These are phyloP conservation scores for Saccostrea echinata DNA, from an alignment of 1,140 invertebrate species.

Conservation along the genomic window DNA sequence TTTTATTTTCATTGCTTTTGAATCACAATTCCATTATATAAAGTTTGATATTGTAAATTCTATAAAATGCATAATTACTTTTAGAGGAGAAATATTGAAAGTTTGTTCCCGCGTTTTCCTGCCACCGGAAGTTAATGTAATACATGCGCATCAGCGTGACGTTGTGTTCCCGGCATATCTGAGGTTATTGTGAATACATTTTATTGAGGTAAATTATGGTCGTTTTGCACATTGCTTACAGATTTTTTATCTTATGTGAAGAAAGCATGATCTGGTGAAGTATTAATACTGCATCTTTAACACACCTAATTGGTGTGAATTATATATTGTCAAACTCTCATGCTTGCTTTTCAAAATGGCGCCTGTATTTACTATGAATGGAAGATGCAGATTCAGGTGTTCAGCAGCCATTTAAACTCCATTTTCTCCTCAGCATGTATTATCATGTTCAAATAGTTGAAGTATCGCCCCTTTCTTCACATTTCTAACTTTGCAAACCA, in stretches of 20 bases:
- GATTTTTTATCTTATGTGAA: not conserved
- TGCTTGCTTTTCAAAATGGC: conserved; percentile 33
- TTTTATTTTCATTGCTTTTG: too few relatives aligned
- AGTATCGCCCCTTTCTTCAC: too few relatives aligned
- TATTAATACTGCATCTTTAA: not conserved
- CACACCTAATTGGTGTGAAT: not conserved
- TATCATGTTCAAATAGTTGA: too few relatives aligned
- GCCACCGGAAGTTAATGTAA: not conserved
- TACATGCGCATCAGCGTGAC: conserved; percentile 6
- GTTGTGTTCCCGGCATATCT: conserved; percentile 32
- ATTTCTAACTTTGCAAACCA: too few relatives aligned
- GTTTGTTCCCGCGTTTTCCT: conserved; percentile 13
- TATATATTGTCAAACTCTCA: not conserved
- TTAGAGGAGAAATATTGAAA: not conserved
- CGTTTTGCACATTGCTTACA: not conserved
- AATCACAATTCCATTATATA: too few relatives aligned
- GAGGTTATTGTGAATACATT: not conserved
- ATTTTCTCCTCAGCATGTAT: too few relatives aligned
- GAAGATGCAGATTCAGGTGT: not conserved
- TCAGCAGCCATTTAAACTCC: too few relatives aligned
- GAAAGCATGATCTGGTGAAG: not conserved
- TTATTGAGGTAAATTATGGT: not conserved
- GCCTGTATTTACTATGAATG: conserved; percentile 4
- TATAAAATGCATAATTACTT: not conserved
- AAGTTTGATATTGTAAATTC: not conserved